Conservation (phyloP, 2,888 invertebrate genomes). For the Spodoptera littoralis region DNA sequence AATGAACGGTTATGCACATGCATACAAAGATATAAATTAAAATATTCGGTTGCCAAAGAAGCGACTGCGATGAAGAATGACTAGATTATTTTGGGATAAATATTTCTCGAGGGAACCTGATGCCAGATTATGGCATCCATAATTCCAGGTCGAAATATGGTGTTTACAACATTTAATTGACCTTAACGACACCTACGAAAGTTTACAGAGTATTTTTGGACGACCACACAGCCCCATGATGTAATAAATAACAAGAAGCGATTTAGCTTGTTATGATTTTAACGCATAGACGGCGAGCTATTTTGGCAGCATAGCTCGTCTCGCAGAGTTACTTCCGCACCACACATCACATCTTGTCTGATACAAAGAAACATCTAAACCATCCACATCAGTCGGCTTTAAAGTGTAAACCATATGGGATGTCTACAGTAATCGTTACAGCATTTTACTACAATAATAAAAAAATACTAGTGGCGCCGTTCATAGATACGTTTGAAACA, state of each 20-base stretch:
- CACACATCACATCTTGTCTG: slow-evolving; percentile 20
- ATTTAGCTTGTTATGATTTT: slow-evolving; percentile 51
- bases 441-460: slow-evolving; percentile 39
- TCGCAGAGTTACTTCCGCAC: slow-evolving; percentile 51
- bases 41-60: slow-evolving; percentile 24
- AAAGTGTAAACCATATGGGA: slow-evolving; percentile 24
- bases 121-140: slow-evolving; percentile 10
- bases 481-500: slow-evolving; percentile 29
- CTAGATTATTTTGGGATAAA: slow-evolving; percentile 15
- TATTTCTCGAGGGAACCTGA: background rate
- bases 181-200: slow-evolving; percentile 44
- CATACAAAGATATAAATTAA: slow-evolving; percentile 33
- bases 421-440: slow-evolving; percentile 36
- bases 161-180: slow-evolving; percentile 38
- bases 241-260: slow-evolving; percentile 42
- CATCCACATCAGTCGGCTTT: slow-evolving; percentile 15
- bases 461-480: slow-evolving; percentile 24
- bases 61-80: slow-evolving; percentile 13
- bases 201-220: slow-evolving; percentile 31
- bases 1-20: slow-evolving; percentile 27
- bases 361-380: slow-evolving; percentile 30
- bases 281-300: slow-evolving; percentile 50
- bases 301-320: slow-evolving; percentile 51
- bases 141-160: slow-evolving; percentile 20
- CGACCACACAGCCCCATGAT: slow-evolving; percentile 30